Percentiles rank a stretch among this genome's conserved stretches.
phyloP scores from a whole-genome alignment of 2,797 vertebrate genomes.

The Linurgus olivaceus region DNA sequence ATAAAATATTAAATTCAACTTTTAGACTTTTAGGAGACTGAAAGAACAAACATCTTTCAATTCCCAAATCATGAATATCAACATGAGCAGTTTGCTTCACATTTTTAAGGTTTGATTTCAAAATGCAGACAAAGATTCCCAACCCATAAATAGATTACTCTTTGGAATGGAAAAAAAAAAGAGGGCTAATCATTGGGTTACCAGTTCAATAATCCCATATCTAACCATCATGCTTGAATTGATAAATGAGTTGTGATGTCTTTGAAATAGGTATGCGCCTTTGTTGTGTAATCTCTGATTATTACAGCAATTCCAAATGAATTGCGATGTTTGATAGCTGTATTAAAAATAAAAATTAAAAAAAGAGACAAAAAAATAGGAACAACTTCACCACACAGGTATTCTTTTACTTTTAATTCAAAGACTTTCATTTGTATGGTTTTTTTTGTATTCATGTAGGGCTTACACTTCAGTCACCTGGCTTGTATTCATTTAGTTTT shows the following conservation, averaged over 20 bases:
- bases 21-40: slow-evolving; percentile 9
- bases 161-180: not conserved
- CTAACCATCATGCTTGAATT: not conserved
- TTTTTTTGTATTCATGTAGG: not conserved
- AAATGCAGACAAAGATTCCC: slow-evolving; percentile 24
- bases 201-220: not conserved
- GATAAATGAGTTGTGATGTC: not conserved
- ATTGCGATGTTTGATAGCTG: not conserved
- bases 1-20: slow-evolving; percentile 53
- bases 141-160: slow-evolving; percentile 56
- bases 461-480: not conserved
- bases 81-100: slow-evolving; percentile 28
- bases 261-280: not conserved
- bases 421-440: not conserved
- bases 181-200: not conserved
- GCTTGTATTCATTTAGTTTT: not conserved
- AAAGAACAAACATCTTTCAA: slow-evolving; percentile 39
- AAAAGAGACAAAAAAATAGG: not conserved
- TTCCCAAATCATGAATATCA: slow-evolving; percentile 66
- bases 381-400: not conserved
- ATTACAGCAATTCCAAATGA: not conserved
- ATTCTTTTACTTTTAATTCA: not conserved
- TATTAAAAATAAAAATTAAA: not conserved
- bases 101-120: slow-evolving; percentile 32
- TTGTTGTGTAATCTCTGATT: not conserved